Base-by-base conservation (phyloP, 2,888 invertebrate genomes). In the Nudaria mundana region DNA sequence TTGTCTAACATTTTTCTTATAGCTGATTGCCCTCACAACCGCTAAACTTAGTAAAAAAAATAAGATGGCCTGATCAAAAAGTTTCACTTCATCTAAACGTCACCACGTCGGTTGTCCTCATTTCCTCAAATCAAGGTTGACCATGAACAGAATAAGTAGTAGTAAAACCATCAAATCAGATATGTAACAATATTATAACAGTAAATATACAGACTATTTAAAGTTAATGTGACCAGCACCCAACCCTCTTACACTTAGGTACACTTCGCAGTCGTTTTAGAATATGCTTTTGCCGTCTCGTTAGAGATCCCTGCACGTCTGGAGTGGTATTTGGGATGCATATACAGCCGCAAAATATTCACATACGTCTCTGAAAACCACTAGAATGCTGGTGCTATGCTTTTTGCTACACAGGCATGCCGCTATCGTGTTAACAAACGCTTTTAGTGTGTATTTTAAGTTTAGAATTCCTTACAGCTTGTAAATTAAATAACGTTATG, bases 351-450 rank as follows among this genome's bases (percentile, higher is more conserved):
- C 63, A 60, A 72, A 76, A 75, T 71, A 70, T 74, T 70, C 65
- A 42, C 73, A 70, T 66, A 71, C 71, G 52, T 71, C 67, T 62
- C 63, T 61, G 66, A 62, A 63, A 67, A 66, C 70, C 70, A 66
- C 78, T 75, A 76, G 70, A 75, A 70, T 57, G 63, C 52, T 69
- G 71, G 71, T 63, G 16, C 33, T 64, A 56, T 51, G 58, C 64
- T 76, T 79, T 78, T 79, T 78, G 61, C 62, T 44, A 63, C 59
- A 54, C 38, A 65, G 48, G 62, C 70, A 65, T 75, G 59, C 75
- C 72, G 55, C 56, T 59, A 57, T 56, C 64, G 71, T 79, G 79
- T 79, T 79, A 74, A 73, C 76, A 76, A 78, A 77, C 66, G 68
- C 61, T 74, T 76, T 73, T 67, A 72, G 62, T 52, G 61, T 72